Conservation (phyloP, 2,888 invertebrate genomes). For the Oscheius onirici region DNA sequence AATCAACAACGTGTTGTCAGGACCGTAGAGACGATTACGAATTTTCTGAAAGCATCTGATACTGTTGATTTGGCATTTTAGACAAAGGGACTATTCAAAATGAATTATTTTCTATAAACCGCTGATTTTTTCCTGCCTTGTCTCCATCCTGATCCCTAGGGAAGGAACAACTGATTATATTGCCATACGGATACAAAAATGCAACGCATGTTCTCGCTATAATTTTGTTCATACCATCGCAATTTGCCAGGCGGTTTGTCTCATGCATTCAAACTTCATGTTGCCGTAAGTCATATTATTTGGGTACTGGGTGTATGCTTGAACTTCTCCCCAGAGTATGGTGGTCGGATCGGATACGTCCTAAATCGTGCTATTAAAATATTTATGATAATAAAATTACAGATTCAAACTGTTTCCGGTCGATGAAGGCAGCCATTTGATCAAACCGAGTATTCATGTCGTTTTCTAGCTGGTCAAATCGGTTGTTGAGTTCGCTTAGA, state of each 20-base stretch:
- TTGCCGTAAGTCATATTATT: neutral
- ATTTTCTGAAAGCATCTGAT: conserved; percentile 8
- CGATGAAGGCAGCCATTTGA: neutral
- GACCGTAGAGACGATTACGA: conserved; percentile 11
- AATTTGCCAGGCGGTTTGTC: conserved; percentile 8
- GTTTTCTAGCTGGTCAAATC: conserved; percentile 6
- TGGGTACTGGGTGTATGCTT: neutral
- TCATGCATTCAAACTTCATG: neutral
- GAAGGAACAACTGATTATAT: too few relatives aligned
- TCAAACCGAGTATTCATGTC: conserved; percentile 1
- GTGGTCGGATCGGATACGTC: conserved; percentile 4
- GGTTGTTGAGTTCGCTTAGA: neutral
- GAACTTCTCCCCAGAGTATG: conserved; percentile 1
- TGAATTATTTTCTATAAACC: too few relatives aligned
- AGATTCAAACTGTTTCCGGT: conserved; percentile 14
- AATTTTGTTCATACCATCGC: neutral
- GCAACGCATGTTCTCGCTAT: too few relatives aligned
- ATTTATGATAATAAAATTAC: neutral
- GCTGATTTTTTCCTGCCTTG: too few relatives aligned
- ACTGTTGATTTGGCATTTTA: too few relatives aligned
- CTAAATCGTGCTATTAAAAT: neutral
- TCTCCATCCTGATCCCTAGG: too few relatives aligned
- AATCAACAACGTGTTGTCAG: conserved; percentile 11
- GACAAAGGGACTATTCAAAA: too few relatives aligned
- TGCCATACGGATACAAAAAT: too few relatives aligned